Conservation (phyloP, 2,797 vertebrate genomes). For the Lates japonicus region DNA sequence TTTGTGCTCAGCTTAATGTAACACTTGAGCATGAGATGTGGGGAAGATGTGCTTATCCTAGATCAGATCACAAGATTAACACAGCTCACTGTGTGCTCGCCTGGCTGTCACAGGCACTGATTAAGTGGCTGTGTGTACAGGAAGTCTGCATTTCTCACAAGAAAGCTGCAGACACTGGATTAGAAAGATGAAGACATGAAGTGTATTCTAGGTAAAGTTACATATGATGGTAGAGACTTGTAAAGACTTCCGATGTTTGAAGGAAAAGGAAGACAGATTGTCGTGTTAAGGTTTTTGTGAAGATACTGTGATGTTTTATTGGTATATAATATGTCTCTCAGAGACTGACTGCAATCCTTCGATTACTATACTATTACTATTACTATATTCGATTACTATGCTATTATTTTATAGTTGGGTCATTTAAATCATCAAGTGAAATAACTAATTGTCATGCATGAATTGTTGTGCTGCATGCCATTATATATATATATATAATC, state of each 20-base stretch:
- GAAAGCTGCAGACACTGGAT: slow-evolving; percentile 21
- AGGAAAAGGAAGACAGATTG: neutral
- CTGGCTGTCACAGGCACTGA: slow-evolving; percentile 43
- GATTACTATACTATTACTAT: no score
- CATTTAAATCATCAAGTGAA: neutral
- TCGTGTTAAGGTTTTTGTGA: neutral
- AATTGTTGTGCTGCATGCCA: neutral
- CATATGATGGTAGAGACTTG: slow-evolving; percentile 5
- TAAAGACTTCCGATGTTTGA: slow-evolving; percentile 1
- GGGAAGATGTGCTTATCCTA: slow-evolving; percentile 39
- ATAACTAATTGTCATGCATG: neutral
- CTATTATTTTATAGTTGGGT: neutral
- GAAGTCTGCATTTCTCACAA: slow-evolving; percentile 30
- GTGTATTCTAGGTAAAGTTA: slow-evolving; percentile 3
- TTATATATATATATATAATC: no score
- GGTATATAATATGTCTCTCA: neutral
- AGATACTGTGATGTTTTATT: neutral
- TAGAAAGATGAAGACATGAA: slow-evolving; percentile 18
- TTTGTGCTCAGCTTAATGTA: slow-evolving; percentile 24
- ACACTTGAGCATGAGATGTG: slow-evolving; percentile 17
- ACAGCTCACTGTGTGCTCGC: slow-evolving; percentile 7
- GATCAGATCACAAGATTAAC: slow-evolving; percentile 44
- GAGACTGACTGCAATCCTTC: neutral
- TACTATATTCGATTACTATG: no score
- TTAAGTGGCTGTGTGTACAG: slow-evolving; percentile 40